Conservation (phyloP, 1,140 invertebrate species). For the Tetramorium parvispinum region DNA sequence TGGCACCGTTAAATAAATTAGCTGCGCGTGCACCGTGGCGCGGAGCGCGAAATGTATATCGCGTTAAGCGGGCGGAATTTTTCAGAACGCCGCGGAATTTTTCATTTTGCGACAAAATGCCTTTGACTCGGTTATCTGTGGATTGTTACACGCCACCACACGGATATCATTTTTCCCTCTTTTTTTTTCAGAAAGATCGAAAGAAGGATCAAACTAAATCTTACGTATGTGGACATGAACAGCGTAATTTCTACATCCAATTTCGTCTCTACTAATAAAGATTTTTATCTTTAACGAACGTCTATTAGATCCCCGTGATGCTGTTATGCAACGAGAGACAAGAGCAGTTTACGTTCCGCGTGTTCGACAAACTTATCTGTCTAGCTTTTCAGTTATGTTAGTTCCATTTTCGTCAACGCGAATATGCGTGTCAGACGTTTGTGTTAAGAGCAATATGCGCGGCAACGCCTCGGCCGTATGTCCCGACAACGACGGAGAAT, state of each 20-base stretch:
- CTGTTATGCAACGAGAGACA: neutral
- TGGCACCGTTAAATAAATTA: conserved; percentile 57
- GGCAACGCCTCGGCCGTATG: neutral
- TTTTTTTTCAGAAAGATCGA: neutral
- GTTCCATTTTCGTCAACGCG: conserved; percentile 41
- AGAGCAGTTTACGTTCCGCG: neutral
- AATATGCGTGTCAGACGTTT: conserved; percentile 35
- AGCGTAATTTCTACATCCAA: neutral
- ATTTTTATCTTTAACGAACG: neutral
- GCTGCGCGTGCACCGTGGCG: neutral
- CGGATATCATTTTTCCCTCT: neutral
- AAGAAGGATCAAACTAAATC: neutral
- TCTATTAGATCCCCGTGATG: neutral
- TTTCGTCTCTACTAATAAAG: neutral
- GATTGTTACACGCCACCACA: conserved; percentile 41
- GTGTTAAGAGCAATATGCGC: conserved; percentile 37
- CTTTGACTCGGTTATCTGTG: conserved; percentile 33
- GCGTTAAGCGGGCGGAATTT: conserved; percentile 48
- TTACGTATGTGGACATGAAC: neutral
- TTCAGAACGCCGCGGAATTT: conserved; percentile 55
- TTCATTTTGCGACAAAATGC: conserved; percentile 44
- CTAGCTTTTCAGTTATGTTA: neutral
- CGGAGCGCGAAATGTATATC: conserved; percentile 44
- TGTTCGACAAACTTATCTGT: conserved; percentile 40
- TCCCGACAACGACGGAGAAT: conserved; percentile 39